Conservation (phyloP, 2,797 vertebrate genomes). For the Acrossocheilus fasciatus region DNA sequence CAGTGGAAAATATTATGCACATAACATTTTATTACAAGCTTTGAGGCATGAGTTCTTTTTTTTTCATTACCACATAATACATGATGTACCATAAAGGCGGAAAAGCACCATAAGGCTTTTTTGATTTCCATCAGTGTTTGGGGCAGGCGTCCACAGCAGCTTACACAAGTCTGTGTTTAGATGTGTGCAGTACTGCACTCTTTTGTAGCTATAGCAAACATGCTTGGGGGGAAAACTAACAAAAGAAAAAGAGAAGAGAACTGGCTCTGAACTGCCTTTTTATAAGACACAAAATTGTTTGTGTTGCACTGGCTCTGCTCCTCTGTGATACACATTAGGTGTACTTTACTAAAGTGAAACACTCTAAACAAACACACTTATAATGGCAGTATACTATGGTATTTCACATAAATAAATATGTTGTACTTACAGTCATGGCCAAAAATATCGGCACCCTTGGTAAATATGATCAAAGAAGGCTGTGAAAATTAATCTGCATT, state of each 20-base stretch:
- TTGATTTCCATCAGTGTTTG: slow-evolving; percentile 49
- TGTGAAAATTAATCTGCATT: no score
- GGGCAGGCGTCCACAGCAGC: slow-evolving; percentile 30
- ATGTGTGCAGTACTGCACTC: slow-evolving; percentile 38
- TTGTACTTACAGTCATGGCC: not conserved
- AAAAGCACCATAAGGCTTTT: slow-evolving; percentile 48
- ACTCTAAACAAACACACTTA: slow-evolving; percentile 13
- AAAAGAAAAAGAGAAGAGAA: slow-evolving; percentile 23
- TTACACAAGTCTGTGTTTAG: slow-evolving; percentile 38
- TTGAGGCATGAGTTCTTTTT: slow-evolving; percentile 40
- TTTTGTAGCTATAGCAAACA: slow-evolving; percentile 50
- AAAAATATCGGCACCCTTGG: no score
- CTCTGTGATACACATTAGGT: slow-evolving; percentile 3
- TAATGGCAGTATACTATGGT: not conserved
- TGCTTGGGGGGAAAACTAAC: slow-evolving; percentile 31
- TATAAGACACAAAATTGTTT: slow-evolving; percentile 44
- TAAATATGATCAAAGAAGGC: no score
- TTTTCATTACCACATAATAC: slow-evolving; percentile 40
- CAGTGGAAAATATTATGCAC: slow-evolving; percentile 41
- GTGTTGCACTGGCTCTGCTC: slow-evolving; percentile 22
- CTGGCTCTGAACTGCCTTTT: slow-evolving; percentile 35
- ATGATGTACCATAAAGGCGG: slow-evolving; percentile 37
- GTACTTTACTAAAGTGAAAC: slow-evolving; percentile 5
- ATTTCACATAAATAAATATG: not conserved
- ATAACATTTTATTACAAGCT: slow-evolving; percentile 50